These are phyloP conservation scores for Anableps anableps DNA, from an alignment of 2,797 vertebrate species.

Conservation along the genomic window DNA sequence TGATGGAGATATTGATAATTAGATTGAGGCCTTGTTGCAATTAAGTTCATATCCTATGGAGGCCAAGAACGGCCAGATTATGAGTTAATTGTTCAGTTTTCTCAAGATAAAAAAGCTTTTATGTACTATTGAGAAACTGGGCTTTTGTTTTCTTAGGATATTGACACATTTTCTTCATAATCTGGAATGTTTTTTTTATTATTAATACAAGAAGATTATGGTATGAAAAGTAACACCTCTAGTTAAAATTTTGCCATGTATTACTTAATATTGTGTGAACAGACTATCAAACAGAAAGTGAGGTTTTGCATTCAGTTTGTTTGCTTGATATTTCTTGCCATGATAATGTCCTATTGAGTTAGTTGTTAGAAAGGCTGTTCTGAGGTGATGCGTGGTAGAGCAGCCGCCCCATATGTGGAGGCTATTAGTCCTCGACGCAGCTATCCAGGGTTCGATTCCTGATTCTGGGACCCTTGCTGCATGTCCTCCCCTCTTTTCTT, in stretches of 20 bases:
- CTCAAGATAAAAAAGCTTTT: not conserved
- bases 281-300: not conserved
- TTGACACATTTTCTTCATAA: not conserved
- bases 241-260: not conserved
- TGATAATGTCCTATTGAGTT: too few species aligned
- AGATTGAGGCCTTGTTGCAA: not conserved
- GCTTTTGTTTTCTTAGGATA: not conserved
- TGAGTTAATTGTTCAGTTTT: not conserved
- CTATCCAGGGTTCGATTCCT: too few species aligned
- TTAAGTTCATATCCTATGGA: not conserved
- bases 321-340: not conserved
- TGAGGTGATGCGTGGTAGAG: too few species aligned
- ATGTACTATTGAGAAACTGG: not conserved
- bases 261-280: not conserved
- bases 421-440: too few species aligned
- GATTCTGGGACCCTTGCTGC: too few species aligned
- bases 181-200: not conserved
- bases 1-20: not conserved
- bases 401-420: too few species aligned
- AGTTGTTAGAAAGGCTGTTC: not conserved
- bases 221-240: not conserved
- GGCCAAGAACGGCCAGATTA: not conserved
- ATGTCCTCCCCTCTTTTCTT: too few species aligned
- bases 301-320: not conserved
- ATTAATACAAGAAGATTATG: not conserved